Percentiles rank a stretch among this genome's conserved stretches.
Evolutionary conservation across 2,888 invertebrate species (phyloP).

Genomic region (Watsonalla binaria): DNA sequence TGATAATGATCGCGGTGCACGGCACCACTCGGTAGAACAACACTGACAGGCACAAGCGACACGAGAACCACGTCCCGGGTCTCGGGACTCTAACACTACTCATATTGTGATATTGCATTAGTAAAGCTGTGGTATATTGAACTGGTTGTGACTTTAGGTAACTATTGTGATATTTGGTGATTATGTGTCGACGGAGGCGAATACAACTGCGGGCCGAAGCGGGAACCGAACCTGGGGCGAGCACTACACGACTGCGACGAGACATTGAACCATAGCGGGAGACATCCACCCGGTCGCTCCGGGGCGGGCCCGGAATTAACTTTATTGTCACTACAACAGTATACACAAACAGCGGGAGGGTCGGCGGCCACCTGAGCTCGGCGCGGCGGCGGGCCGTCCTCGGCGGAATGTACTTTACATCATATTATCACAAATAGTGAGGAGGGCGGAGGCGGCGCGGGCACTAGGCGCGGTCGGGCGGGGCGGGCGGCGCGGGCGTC

Average conservation of each 20-base stretch:
- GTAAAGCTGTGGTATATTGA: conserved; percentile 75
- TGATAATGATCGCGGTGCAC: conserved; percentile 1
- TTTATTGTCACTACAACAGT: conserved; percentile 69
- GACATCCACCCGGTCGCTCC: conserved; percentile 9
- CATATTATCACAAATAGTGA: conserved; percentile 70
- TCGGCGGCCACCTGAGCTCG: conserved; percentile 2
- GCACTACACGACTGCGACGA: conserved; percentile 19
- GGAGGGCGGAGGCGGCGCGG: conserved; percentile 37
- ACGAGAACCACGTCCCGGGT: conserved; percentile 23
- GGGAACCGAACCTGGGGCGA: conserved; percentile 31
- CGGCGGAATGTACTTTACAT: conserved; percentile 71
- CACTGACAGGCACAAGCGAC: conserved; percentile 28
- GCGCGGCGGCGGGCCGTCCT: no score
- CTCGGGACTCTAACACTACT: conserved; percentile 39
- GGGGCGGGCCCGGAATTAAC: conserved; percentile 43
- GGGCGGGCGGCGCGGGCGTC: conserved; percentile 19
- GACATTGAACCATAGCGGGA: conserved; percentile 2
- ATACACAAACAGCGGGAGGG: conserved; percentile 40
- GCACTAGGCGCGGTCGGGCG: conserved; percentile 28
- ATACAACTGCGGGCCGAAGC: conserved; percentile 26
- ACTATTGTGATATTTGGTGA: conserved; percentile 78
- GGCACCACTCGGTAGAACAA: conserved; percentile 6
- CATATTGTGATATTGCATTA: conserved; percentile 69
- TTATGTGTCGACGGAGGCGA: conserved; percentile 35
- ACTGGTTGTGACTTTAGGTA: conserved; percentile 75